phyloP scores from a whole-genome alignment of 2,888 invertebrate species.

The Tinea pellionella region DNA sequence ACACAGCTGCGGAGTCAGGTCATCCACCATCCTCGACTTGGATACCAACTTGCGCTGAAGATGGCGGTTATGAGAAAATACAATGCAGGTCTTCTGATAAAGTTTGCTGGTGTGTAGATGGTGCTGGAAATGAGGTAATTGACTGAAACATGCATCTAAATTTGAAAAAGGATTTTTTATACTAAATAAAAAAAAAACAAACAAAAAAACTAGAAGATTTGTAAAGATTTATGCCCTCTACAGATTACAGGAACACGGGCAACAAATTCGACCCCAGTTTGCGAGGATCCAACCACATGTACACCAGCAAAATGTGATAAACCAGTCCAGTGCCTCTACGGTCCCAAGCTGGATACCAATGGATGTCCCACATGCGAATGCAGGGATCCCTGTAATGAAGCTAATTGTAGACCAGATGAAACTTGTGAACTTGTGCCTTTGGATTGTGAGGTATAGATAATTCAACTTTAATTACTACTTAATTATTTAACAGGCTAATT shows the following conservation, averaged over 20 bases:
- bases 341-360: conserved; percentile 45
- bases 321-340: conserved; percentile 42
- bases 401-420: conserved; percentile 75
- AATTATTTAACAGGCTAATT: background rate
- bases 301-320: conserved; percentile 37
- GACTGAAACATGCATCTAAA: conserved; percentile 17
- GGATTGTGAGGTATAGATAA: conserved; percentile 45
- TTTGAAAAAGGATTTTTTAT: no score
- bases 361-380: conserved; percentile 84
- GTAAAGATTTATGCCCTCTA: no score
- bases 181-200: no score
- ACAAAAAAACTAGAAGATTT: no score
- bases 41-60: conserved; percentile 78
- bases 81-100: conserved; percentile 78
- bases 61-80: conserved; percentile 76
- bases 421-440: conserved; percentile 53
- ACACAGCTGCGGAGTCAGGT: conserved; percentile 72
- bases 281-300: conserved; percentile 40
- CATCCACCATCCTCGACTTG: conserved; percentile 80
- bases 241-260: conserved; percentile 73
- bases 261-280: conserved; percentile 66
- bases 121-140: conserved; percentile 76
- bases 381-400: conserved; percentile 80
- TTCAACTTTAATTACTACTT: background rate
- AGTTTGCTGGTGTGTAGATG: conserved; percentile 87